Conservation (phyloP, 2,797 vertebrate species). For the Scolopax bukidnonensis region DNA sequence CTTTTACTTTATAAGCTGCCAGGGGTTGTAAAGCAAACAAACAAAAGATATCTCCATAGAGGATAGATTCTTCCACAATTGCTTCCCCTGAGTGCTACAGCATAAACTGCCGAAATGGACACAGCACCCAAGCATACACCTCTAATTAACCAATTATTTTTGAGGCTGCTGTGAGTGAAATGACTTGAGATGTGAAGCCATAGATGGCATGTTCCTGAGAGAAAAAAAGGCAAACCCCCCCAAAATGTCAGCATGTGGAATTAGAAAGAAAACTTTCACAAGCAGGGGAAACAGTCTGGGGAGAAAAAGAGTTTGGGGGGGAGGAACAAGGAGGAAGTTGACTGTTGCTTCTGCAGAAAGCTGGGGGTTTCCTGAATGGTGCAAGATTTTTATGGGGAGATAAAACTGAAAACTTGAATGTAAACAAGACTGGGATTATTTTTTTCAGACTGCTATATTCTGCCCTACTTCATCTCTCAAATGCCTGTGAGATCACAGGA, state of each 20-base stretch:
- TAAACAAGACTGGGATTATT: neutral
- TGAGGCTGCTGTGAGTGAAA: slow-evolving; percentile 8
- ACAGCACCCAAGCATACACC: neutral
- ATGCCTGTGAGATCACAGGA: neutral
- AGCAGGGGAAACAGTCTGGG: neutral
- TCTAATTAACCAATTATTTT: slow-evolving; percentile 25
- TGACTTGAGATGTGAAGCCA: neutral
- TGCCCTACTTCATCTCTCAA: neutral
- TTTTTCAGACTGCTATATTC: neutral
- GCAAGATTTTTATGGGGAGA: neutral
- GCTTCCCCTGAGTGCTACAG: neutral
- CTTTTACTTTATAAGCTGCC: neutral
- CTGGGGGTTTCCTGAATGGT: neutral
- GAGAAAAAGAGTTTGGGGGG: neutral
- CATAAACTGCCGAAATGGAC: neutral
- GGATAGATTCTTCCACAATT: neutral
- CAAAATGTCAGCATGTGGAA: neutral
- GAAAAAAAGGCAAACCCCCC: neutral
- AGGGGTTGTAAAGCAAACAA: neutral
- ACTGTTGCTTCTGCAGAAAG: neutral
- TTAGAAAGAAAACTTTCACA: neutral
- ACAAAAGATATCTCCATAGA: neutral
- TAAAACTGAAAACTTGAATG: neutral
- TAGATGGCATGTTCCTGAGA: neutral
- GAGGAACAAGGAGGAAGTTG: neutral